These are phyloP conservation scores for Gisinianus flammeolus DNA, from an alignment of 2,888 invertebrate species.

Conservation along the genomic window DNA sequence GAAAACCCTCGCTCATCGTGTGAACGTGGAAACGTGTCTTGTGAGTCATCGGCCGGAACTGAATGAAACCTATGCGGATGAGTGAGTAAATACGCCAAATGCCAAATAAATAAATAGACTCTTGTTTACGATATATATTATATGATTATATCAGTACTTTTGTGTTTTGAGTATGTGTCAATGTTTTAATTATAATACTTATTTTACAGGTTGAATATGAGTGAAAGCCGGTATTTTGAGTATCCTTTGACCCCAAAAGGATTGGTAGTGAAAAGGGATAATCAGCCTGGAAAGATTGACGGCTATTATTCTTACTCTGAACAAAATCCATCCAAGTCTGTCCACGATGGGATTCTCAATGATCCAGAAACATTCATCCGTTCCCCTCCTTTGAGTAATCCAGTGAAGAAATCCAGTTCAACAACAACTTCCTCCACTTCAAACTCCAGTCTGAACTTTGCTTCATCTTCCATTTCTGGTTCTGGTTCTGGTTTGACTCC, in stretches of 20 bases:
- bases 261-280: background rate
- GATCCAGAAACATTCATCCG: constrained; percentile 9
- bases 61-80: background rate
- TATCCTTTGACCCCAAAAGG: constrained; percentile 9
- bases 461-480: too few relatives aligned
- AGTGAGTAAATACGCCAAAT: background rate
- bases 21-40: constrained; percentile 21
- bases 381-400: background rate
- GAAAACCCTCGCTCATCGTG: background rate
- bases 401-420: too few relatives aligned
- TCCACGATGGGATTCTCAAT: constrained; percentile 13
- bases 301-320: constrained; percentile 16
- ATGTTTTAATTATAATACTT: too few relatives aligned
- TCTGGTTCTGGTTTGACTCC: too few relatives aligned
- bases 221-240: constrained; percentile 14
- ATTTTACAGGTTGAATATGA: background rate
- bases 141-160: too few relatives aligned
- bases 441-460: too few relatives aligned
- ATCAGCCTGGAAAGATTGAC: background rate
- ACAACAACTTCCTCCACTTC: too few relatives aligned
- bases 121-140: too few relatives aligned
- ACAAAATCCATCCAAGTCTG: constrained; percentile 24
- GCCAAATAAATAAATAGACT: too few relatives aligned
- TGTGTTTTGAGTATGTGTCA: too few relatives aligned
- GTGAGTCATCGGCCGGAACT: constrained; percentile 1